Evolutionary conservation across 2,113 vertebrate genomes (phyloP), one percentile per base, ranked within the genome.

Genomic region (Albula glossodonta): DNA sequence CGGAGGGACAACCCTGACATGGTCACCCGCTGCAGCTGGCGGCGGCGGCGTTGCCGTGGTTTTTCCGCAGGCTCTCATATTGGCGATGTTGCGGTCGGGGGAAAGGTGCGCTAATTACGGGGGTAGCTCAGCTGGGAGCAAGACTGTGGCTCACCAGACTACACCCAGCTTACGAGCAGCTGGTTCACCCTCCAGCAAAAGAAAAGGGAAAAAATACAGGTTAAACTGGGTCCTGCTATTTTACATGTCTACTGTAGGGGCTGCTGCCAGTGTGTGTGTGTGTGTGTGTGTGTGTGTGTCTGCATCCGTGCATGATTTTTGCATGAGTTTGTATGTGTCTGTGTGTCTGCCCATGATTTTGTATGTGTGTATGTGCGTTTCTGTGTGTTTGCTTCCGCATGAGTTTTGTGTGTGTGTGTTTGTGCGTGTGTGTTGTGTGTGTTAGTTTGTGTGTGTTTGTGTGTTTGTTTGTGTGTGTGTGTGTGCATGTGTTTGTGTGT

Each of bases 171-270:
- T 17, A 3, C 79, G 17, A 77, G 25, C 41, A n/a, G 66, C 78
- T 7, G 85, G 77, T 57, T 86, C 78, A 56, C 49, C 85, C 85
- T 83, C 25, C 51, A 49, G 85, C 66, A 51, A 57, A n/a, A 51
- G 10, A 51, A 17, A 49, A 63, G 19, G 25, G 15, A 10, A 48
- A 70, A 53, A n/a, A 57, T 19, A 81, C 77, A 22, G n/a, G 84
- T 81, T 66, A 2, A 78, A 78, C 51, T n/a, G 63, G 80, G 25
- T 41, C 7, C 48, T 49, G 85, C 52, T 41, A 41, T n/a, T 83
- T 57, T 57, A 86, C 80, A 13, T 53, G 81, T 57, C 81, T 80
- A 48, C 80, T 49, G 25, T 53, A 41, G 8, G 81, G 80, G 17
- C 81, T 51, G 50, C 53, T 49, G 49, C 17, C n/a, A 7, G 10